Evolutionary conservation across 1,140 invertebrate species (phyloP).

Genomic region (Camponotus pennsylvanicus): DNA sequence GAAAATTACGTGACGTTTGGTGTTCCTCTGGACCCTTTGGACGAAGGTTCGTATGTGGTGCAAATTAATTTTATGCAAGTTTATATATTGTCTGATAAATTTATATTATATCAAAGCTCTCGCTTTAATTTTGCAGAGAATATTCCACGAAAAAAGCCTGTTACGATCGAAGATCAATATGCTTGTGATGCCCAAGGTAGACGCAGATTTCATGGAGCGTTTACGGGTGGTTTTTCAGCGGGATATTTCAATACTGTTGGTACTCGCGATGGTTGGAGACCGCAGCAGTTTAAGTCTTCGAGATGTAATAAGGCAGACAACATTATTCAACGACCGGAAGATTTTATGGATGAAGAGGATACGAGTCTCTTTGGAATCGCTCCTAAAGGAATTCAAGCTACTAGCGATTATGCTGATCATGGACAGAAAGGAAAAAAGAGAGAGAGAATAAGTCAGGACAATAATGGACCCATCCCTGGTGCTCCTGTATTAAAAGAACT

Average conservation of each 20-base stretch:
- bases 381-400: slow-evolving; percentile 93
- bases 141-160: slow-evolving; percentile 92
- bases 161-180: slow-evolving; percentile 95
- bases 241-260: slow-evolving; percentile 99
- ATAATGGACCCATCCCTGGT: slow-evolving; percentile 92
- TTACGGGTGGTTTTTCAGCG: slow-evolving; percentile 99
- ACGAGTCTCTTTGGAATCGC: slow-evolving; percentile 98
- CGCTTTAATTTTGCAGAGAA: slow-evolving; percentile 87
- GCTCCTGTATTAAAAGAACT: slow-evolving; percentile 92
- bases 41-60: slow-evolving; percentile 89
- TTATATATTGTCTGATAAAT: slow-evolving; percentile 17
- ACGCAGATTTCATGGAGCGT: slow-evolving; percentile 98
- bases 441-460: slow-evolving; percentile 83
- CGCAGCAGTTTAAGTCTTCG: slow-evolving; percentile 96
- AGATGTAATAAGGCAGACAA: slow-evolving; percentile 89
- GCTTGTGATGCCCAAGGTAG: slow-evolving; percentile 96
- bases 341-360: slow-evolving; percentile 99
- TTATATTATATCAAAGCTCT: slow-evolving; percentile 15
- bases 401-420: slow-evolving; percentile 89
- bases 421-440: slow-evolving; percentile 86
- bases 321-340: slow-evolving; percentile 91
- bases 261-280: slow-evolving; percentile 97
- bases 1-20: slow-evolving; percentile 91
- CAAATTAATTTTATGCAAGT: neutral
- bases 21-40: slow-evolving; percentile 91